phyloP scores from a whole-genome alignment of 2,888 invertebrate species.

The Endomychus coccineus region DNA sequence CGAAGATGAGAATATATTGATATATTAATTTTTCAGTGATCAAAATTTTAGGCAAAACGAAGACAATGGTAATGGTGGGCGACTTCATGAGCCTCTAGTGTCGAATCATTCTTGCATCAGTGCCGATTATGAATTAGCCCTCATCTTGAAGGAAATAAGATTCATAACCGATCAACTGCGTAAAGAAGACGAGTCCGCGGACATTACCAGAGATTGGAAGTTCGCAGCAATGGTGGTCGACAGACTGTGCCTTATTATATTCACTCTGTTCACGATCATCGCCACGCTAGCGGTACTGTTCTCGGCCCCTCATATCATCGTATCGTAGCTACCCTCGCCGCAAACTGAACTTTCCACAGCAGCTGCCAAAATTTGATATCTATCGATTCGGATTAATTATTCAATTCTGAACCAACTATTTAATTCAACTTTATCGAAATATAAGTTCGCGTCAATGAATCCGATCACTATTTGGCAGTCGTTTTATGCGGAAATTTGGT shows the following conservation, averaged over 20 bases:
- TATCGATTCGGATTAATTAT: neutral
- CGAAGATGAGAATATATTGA: conserved; percentile 17
- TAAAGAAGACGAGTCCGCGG: conserved; percentile 89
- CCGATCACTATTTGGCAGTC: conserved; percentile 32
- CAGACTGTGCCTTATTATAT: conserved; percentile 99
- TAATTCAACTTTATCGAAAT: neutral
- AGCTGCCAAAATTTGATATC: conserved; percentile 11
- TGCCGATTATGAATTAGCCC: conserved; percentile 88
- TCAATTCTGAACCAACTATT: neutral
- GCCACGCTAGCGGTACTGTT: conserved; percentile 95
- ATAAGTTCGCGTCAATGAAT: conserved; percentile 10
- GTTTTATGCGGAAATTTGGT: conserved; percentile 38
- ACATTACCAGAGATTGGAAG: conserved; percentile 97
- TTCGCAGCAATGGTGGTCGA: conserved; percentile 99
- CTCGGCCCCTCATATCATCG: conserved; percentile 93
- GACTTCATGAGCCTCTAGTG: conserved; percentile 64
- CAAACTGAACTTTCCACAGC: conserved; percentile 16
- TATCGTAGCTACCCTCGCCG: conserved; percentile 66
- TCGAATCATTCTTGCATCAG: conserved; percentile 82
- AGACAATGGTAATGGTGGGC: conserved; percentile 49
- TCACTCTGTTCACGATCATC: conserved; percentile 96
- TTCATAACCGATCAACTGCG: conserved; percentile 91
- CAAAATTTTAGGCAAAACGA: conserved; percentile 42
- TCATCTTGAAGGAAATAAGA: conserved; percentile 90
- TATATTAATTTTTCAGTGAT: conserved; percentile 4